Percentiles rank a stretch among this genome's conserved stretches.
Evolutionary conservation across 2,888 invertebrate genomes (phyloP).

Genomic region (Corbicula japonica): DNA sequence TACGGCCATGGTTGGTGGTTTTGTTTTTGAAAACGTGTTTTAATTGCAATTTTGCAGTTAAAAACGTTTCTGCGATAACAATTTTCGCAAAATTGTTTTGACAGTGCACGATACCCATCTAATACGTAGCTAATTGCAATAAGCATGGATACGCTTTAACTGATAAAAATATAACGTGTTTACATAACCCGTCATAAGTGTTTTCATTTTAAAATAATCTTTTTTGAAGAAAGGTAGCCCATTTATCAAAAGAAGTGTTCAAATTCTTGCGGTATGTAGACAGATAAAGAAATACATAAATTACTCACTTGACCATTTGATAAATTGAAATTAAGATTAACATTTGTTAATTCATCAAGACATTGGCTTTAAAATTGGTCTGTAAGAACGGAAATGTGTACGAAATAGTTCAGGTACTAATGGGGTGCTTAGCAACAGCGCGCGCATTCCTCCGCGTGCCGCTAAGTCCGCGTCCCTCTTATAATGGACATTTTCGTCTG

Average conservation of each 20-base stretch:
- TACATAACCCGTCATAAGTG: no score
- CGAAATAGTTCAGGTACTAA: slow-evolving; percentile 17
- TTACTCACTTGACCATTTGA: slow-evolving; percentile 44
- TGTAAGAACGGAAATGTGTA: slow-evolving; percentile 17
- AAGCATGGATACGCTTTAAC: no score
- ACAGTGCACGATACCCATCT: no score
- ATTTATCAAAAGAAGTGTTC: slow-evolving; percentile 13
- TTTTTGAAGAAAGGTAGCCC: not conserved
- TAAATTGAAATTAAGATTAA: slow-evolving; percentile 31
- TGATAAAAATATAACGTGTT: no score
- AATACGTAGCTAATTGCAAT: no score
- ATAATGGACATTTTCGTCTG: no score
- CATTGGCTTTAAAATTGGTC: slow-evolving; percentile 23
- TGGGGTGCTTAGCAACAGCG: slow-evolving; percentile 36
- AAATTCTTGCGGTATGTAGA: slow-evolving; percentile 26
- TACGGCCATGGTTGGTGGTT: no score
- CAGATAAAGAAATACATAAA: slow-evolving; percentile 28
- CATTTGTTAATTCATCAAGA: slow-evolving; percentile 26
- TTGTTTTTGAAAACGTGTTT: no score
- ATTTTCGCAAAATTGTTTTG: no score
- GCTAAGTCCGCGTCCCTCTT: slow-evolving; percentile 7
- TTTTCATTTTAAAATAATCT: not conserved
- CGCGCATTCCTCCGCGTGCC: slow-evolving; percentile 21
- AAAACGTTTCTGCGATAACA: no score
- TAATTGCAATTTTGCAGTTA: no score